Evolutionary conservation across 2,113 vertebrate species (phyloP).

Genomic region (Cavia aperea): DNA sequence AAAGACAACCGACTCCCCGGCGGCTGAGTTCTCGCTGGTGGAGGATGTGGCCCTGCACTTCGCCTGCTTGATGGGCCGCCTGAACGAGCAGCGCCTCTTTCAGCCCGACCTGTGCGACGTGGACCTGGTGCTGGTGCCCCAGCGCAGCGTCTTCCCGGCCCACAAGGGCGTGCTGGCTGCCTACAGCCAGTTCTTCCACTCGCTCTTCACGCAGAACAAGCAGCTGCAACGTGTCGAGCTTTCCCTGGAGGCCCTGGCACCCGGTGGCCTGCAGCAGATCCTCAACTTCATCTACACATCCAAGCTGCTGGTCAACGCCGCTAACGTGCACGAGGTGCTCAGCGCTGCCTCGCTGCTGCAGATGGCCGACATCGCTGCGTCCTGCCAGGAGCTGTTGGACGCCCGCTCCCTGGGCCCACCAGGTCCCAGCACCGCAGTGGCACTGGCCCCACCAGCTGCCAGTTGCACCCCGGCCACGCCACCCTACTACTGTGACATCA

Average conservation of each 20-base stretch:
- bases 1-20: constrained; percentile 92
- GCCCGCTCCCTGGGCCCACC: constrained; percentile 85
- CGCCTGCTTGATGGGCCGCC: constrained; percentile 95
- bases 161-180: constrained; percentile 94
- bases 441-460: constrained; percentile 72
- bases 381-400: constrained; percentile 90
- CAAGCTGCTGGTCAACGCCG: constrained; percentile 89
- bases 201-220: constrained; percentile 92
- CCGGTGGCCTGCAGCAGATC: constrained; percentile 91
- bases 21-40: constrained; percentile 92
- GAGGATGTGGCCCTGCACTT: constrained; percentile 95
- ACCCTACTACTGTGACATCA: constrained; percentile 88
- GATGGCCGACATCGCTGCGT: constrained; percentile 91
- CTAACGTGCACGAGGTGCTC: constrained; percentile 89
- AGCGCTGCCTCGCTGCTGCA: constrained; percentile 89
- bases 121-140: constrained; percentile 93
- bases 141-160: constrained; percentile 89
- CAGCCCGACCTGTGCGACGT: constrained; percentile 94
- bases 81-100: constrained; percentile 94
- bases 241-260: constrained; percentile 89
- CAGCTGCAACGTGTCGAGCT: constrained; percentile 91
- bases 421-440: constrained; percentile 81
- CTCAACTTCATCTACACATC: constrained; percentile 97
- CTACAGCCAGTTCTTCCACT: constrained; percentile 95
- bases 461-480: constrained; percentile 62